Evolutionary conservation across 1,140 invertebrate species (phyloP).

Genomic region (Drosophila subobscura): DNA sequence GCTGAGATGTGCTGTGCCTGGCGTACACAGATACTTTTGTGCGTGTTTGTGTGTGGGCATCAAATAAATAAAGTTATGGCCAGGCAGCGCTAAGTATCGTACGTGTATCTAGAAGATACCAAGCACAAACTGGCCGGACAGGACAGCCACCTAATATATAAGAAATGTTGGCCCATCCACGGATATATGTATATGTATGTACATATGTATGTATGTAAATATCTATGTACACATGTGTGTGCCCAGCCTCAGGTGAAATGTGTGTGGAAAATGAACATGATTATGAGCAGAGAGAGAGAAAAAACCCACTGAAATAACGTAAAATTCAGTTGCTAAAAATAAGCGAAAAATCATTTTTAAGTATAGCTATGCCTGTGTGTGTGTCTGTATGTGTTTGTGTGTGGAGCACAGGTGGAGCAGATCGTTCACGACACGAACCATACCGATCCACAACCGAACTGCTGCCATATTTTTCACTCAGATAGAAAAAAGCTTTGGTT

Average conservation of each 20-base stretch:
- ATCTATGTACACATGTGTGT: conserved; percentile 28
- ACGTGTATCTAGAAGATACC: conserved; percentile 63
- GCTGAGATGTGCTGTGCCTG: conserved; percentile 7
- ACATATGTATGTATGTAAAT: conserved; percentile 9
- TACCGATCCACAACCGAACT: conserved; percentile 10
- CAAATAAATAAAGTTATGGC: conserved; percentile 80
- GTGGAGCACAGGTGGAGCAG: conserved; percentile 62
- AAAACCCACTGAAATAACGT: conserved; percentile 48
- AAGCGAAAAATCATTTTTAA: conserved; percentile 80
- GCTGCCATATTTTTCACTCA: conserved; percentile 47
- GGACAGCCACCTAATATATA: conserved; percentile 25
- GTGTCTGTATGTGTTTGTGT: conserved; percentile 23
- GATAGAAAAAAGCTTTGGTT: conserved; percentile 33
- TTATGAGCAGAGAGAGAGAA: conserved; percentile 60
- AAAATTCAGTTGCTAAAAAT: conserved; percentile 79
- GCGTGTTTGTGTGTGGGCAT: conserved; percentile 45
- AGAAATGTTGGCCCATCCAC: conserved; percentile 28
- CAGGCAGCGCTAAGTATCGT: conserved; percentile 56
- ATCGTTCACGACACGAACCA: conserved; percentile 36
- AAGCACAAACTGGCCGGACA: conserved; percentile 28
- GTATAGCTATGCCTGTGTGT: conserved; percentile 40
- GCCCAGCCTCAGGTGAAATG: conserved; percentile 72
- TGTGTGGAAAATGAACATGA: conserved; percentile 79
- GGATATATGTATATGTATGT: conserved; percentile 5
- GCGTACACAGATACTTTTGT: conserved; percentile 32